phyloP scores from a whole-genome alignment of 2,888 invertebrate genomes.

The Embidobia sp. region DNA sequence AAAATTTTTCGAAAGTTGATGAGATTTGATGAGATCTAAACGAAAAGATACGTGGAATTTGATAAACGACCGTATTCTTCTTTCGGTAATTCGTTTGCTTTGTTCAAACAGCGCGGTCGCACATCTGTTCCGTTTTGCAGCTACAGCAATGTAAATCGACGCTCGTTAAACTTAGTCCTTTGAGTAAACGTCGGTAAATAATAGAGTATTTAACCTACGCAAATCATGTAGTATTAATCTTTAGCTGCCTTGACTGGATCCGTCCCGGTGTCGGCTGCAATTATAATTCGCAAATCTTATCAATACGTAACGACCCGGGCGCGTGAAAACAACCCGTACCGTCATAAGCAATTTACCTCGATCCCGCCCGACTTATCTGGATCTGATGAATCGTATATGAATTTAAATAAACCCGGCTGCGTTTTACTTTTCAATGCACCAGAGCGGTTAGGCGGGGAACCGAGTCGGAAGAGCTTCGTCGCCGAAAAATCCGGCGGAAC shows the following conservation, averaged over 20 bases:
- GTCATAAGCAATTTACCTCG: slow-evolving; percentile 20
- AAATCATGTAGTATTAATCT: slow-evolving; percentile 12
- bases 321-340: slow-evolving; percentile 14
- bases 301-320: slow-evolving; percentile 18
- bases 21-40: no score
- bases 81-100: background rate
- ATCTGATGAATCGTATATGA: slow-evolving; percentile 34
- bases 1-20: no score
- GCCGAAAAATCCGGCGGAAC: no score
- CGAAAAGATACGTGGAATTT: no score
- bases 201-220: slow-evolving; percentile 2
- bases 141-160: background rate
- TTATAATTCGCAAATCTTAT: slow-evolving; percentile 33
- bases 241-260: background rate
- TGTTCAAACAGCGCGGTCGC: background rate
- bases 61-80: no score
- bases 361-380: slow-evolving; percentile 15
- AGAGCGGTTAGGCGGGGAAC: background rate
- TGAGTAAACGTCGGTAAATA: slow-evolving; percentile 14
- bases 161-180: slow-evolving; percentile 1
- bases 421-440: slow-evolving; percentile 15
- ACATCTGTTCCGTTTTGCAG: background rate
- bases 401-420: slow-evolving; percentile 13
- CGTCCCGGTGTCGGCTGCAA: slow-evolving; percentile 2
- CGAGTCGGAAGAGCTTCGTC: no score